Base-by-base conservation (phyloP, 1,140 invertebrate species). In the Stenopsyche tienmushanensis region DNA sequence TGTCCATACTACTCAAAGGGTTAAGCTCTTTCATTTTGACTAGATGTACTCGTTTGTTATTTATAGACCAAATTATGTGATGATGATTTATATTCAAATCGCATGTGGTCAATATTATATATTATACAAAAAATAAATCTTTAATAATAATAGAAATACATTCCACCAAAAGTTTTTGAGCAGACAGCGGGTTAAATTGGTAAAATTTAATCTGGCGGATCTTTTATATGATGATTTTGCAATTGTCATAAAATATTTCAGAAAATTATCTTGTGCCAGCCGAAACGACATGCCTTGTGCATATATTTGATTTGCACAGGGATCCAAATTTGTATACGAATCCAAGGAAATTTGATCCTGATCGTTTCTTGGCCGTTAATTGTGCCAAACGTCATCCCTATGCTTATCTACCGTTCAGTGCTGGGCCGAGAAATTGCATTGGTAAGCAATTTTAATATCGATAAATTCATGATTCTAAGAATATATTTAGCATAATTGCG, bases 281-380 rank as follows among this genome's bases (percentile, higher is more conserved):
- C 55, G 87, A 86, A 20, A 83, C 81, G 0, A 77, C 78, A 2
- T 78, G 82, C 1, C 74, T 82, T 20, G 76, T 89, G 1, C 69
- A 78, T 10, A 76, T 83, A 10, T 81, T 80, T 47, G 78, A 83
- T 52, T 72, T 93, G 20, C 92, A 94, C 73, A 81, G 87, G 45
- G 83, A 89, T 72, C 77, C 83, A 1, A 77, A 84, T 17, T 73
- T 84, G 18, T 94, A 85, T 72, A 82, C 84, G 20, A 83, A 93
- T 52, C 90, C 92, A 0, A 83, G 88, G 26, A 76, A 78, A 42
- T 93, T 90, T 73, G 83, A 91, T 74, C 91, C 92, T 0, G 88
- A 92, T 60, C 80, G 90, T 69, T 93, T 93, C 76, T 73, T 85
- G 24, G 83, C 86, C 10, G 80, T 84, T 60, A 85, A 86, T 70